Conservation (phyloP, 2,797 vertebrate species). For the Parauchenoglanis punctatus region DNA sequence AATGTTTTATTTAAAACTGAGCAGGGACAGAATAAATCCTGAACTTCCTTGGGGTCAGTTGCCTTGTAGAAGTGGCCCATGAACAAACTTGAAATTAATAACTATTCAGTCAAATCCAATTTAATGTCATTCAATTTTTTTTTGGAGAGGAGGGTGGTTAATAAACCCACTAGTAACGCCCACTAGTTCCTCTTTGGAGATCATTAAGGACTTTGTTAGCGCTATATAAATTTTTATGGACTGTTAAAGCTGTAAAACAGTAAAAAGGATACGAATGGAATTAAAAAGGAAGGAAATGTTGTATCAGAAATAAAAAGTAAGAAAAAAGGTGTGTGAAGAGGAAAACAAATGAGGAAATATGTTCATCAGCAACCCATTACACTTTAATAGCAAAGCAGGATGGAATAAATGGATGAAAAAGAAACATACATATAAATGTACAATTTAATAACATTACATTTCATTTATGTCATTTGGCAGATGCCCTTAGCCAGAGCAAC, state of each 20-base stretch:
- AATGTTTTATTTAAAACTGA: not conserved
- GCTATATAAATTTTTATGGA: not conserved
- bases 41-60: not conserved
- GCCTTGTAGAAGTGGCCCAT: not conserved
- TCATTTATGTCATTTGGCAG: too few relatives aligned
- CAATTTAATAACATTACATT: too few relatives aligned
- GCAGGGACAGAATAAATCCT: not conserved
- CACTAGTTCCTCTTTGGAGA: not conserved
- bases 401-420: not conserved
- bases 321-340: not conserved
- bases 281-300: not conserved
- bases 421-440: not conserved
- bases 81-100: not conserved
- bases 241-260: not conserved
- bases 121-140: not conserved
- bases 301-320: not conserved
- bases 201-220: not conserved
- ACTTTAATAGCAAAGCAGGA: too few relatives aligned
- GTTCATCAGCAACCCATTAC: too few relatives aligned
- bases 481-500: too few relatives aligned
- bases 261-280: not conserved
- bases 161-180: not conserved
- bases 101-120: not conserved
- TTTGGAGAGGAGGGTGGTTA: not conserved
- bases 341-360: not conserved